phyloP scores from a whole-genome alignment of 2,888 invertebrate genomes.

The Drosophila niveifrons region DNA sequence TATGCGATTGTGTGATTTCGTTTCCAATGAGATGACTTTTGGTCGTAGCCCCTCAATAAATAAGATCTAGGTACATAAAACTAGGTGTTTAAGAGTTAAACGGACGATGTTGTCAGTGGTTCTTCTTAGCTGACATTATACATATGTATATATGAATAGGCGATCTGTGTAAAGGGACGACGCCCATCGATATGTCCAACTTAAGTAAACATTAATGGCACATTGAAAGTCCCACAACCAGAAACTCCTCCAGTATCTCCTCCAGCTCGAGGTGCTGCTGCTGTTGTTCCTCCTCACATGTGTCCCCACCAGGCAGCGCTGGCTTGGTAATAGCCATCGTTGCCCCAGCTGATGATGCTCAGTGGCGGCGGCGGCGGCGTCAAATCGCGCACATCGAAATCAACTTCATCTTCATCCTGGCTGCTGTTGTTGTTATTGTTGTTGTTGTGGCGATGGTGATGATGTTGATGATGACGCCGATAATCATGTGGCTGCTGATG shows the following conservation, averaged over 20 bases:
- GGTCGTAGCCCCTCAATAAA: slow-evolving; percentile 17
- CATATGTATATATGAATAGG: too few relatives aligned
- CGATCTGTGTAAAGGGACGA: too few relatives aligned
- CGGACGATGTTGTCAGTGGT: slow-evolving; percentile 9
- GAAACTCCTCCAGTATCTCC: slow-evolving; percentile 42
- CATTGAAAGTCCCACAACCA: slow-evolving; percentile 76
- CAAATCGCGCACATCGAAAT: slow-evolving; percentile 63
- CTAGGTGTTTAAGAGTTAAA: slow-evolving; percentile 37
- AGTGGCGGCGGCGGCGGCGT: slow-evolving; percentile 74
- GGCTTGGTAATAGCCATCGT: slow-evolving; percentile 70
- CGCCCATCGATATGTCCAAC: slow-evolving; percentile 9
- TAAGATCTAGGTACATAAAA: slow-evolving; percentile 15
- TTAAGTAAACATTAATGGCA: slow-evolving; percentile 76
- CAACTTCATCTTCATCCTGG: slow-evolving; percentile 5
- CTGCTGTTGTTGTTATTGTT: slow-evolving; percentile 37
- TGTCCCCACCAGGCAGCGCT: slow-evolving; percentile 73
- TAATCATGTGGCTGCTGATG: slow-evolving; percentile 20
- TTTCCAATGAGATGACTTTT: slow-evolving; percentile 13
- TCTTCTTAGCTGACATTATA: too few relatives aligned
- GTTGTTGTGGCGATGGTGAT: slow-evolving; percentile 19
- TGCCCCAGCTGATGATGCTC: slow-evolving; percentile 65
- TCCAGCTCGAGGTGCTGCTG: background rate
- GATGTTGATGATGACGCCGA: slow-evolving; percentile 2
- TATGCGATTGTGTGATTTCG: background rate
- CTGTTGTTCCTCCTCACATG: slow-evolving; percentile 44